Conservation (phyloP, 1,140 invertebrate species). For the Lucilia cuprina region DNA sequence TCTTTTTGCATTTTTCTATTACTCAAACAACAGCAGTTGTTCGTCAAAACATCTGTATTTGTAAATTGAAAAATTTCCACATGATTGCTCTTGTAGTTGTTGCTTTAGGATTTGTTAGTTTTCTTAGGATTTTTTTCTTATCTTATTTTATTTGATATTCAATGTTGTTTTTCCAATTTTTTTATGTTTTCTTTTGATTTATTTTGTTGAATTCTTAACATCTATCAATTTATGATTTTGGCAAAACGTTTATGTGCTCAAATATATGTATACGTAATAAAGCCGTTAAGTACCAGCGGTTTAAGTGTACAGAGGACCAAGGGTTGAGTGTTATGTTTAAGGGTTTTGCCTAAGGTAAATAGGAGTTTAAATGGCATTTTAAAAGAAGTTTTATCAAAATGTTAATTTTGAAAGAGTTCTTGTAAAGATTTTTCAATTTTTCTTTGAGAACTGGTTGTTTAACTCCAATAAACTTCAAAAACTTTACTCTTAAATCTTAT, state of each 20-base stretch:
- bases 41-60: slow-evolving; percentile 32
- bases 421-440: no score
- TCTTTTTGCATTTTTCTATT: background rate
- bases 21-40: background rate
- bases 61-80: slow-evolving; percentile 31
- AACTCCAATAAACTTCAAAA: no score
- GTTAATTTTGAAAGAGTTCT: no score
- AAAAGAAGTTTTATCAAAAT: no score
- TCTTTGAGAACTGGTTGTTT: no score
- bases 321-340: background rate
- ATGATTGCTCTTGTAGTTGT: slow-evolving; percentile 17
- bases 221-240: slow-evolving; percentile 10
- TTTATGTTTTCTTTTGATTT: background rate
- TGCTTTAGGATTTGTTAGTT: slow-evolving; percentile 6
- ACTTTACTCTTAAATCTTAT: no score
- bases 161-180: background rate
- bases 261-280: background rate
- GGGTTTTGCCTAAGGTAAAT: no score
- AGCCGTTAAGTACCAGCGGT: background rate
- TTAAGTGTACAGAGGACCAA: background rate
- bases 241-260: background rate
- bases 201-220: background rate
- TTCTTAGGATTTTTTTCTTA: background rate
- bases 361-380: no score
- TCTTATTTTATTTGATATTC: slow-evolving; percentile 7